Percentiles rank a stretch among this genome's conserved stretches.
These are phyloP conservation scores for Scophthalmus maximus DNA, from an alignment of 2,113 vertebrate species.

Conservation along the genomic window DNA sequence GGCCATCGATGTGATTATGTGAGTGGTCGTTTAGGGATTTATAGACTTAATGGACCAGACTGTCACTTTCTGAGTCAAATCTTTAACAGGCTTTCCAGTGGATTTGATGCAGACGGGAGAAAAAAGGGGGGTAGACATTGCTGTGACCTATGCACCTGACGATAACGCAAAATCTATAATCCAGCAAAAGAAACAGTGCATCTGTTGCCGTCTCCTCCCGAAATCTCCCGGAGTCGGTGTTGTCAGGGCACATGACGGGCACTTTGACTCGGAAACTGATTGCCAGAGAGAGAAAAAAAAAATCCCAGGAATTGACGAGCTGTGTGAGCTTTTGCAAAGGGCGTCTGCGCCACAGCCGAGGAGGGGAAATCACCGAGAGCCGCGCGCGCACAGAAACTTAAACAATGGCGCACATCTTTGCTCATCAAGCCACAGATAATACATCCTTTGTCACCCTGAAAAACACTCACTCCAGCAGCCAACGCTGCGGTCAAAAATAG, in stretches of 20 bases:
- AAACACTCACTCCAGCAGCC: conserved; percentile 25
- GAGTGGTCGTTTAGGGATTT: conserved; percentile 3
- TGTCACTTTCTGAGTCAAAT: conserved; percentile 38
- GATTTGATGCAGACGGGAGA: not conserved
- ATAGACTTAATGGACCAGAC: conserved; percentile 39
- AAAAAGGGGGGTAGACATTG: conserved; percentile 34
- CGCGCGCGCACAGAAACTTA: conserved; percentile 37
- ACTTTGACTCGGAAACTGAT: conserved; percentile 66
- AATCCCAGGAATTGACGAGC: conserved; percentile 52
- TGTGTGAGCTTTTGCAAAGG: conserved; percentile 44
- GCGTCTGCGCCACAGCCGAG: conserved; percentile 29
- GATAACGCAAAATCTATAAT: conserved; percentile 67
- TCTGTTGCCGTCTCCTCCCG: conserved; percentile 53
- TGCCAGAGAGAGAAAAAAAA: conserved; percentile 43
- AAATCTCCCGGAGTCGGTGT: conserved; percentile 29
- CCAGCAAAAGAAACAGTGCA: conserved; percentile 43
- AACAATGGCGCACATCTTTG: conserved; percentile 45
- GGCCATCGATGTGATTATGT: conserved; percentile 32
- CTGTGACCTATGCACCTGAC: conserved; percentile 53
- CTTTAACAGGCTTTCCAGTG: conserved; percentile 33
- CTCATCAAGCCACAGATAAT: conserved; percentile 48
- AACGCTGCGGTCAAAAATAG: conserved; percentile 53
- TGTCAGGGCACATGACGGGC: conserved; percentile 62
- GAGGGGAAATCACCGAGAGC: conserved; percentile 42
- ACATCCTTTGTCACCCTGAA: conserved; percentile 48